Base-by-base conservation (phyloP, 2,797 vertebrate species). In the Cirrhinus mrigala region DNA sequence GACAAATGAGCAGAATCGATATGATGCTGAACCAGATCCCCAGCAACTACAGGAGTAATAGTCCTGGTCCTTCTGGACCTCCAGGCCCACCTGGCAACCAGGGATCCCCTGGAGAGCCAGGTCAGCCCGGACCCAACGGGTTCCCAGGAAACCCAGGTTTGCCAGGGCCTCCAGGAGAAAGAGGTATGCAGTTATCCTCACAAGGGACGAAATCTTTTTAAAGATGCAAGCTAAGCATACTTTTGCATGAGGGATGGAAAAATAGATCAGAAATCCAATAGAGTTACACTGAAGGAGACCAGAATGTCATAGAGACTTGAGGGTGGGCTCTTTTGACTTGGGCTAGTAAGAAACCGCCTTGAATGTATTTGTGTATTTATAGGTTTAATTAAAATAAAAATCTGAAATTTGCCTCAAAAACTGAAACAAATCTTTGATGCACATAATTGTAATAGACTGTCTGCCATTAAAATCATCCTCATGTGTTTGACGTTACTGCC, bases 1-100 rank as follows among this genome's bases (percentile, higher is more conserved):
- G 96, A 92, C 98, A 99, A 93, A 99, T 99, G 97, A 97, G 92
- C 92, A 96, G 98, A 91, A 96, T 99, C 82, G 97, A 98, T 90
- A 96, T 96, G 91, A 96, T 99, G 96, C 89, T 99, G 92, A 99
- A 99, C 93, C 98, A 99, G 95, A 98, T 99, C 92, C 98, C 98
- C 0, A 97, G 97, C 0, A 97, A 97, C 90, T 97, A 98, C 92
- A 96, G 97, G 48, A 97, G 97, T 86, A 98, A 97, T 91, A 95
- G 92, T 81, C 97, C 98, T 1, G 98, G 98, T 44, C 98, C 98
- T 15, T 29, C 96, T 0, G 98, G 98, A 1, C 97, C 97, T 82
- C 94, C 98, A 18, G 98, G 98, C 0, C 96, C 96, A 12, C 93
- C 97, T 40, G 98, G 98, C 78, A 93, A 91, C 22, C 87, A 92